These are phyloP conservation scores for Sula dactylatra DNA, from an alignment of 2,113 vertebrate species.

Conservation along the genomic window DNA sequence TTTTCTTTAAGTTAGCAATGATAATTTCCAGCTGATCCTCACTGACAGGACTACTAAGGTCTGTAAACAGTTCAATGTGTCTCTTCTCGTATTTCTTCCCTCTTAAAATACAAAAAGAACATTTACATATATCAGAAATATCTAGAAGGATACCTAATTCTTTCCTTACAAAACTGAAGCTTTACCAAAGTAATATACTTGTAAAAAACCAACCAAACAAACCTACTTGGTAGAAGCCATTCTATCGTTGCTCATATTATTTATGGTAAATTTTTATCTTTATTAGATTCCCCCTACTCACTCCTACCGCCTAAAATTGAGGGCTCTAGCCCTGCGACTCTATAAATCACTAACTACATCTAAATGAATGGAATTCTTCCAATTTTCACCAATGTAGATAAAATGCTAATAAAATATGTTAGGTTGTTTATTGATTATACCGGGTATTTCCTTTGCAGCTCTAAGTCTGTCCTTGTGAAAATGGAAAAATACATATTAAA, in stretches of 20 bases:
- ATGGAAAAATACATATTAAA: not conserved
- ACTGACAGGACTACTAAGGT: constrained; percentile 83
- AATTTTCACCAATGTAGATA: not conserved
- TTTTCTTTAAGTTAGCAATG: constrained; percentile 84
- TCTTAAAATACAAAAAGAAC: constrained; percentile 66
- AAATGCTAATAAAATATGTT: not conserved
- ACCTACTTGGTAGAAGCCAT: not conserved
- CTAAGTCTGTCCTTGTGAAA: not conserved
- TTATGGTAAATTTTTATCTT: not conserved
- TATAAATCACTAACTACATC: not conserved
- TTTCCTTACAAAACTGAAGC: not conserved
- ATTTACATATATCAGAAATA: not conserved
- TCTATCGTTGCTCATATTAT: not conserved
- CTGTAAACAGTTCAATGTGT: constrained; percentile 87
- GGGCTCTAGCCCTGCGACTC: not conserved
- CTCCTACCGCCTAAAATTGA: not conserved
- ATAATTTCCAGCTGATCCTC: constrained; percentile 87
- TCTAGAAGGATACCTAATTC: not conserved
- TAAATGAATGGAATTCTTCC: not conserved
- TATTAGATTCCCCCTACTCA: not conserved
- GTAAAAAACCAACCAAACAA: not conserved
- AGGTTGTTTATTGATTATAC: not conserved
- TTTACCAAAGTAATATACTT: not conserved
- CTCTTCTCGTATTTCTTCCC: constrained; percentile 87
- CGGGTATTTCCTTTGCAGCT: not conserved